phyloP scores from a whole-genome alignment of 2,113 vertebrate species.

The Aptenodytes forsteri region DNA sequence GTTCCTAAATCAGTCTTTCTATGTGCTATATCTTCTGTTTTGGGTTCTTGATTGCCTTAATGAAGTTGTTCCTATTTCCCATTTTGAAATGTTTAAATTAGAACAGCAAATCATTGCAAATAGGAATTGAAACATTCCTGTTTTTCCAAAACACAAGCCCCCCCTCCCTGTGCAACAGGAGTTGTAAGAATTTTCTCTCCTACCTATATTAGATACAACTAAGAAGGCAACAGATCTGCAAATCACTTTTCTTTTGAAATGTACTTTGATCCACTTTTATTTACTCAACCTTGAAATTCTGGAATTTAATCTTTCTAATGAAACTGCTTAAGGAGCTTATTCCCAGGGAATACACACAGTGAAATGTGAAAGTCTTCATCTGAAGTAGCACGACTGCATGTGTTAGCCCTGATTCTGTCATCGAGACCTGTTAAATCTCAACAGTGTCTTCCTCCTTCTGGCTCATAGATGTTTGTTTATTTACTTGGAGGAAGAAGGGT shows the following conservation, averaged over 20 bases:
- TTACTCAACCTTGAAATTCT: neutral
- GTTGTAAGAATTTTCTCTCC: neutral
- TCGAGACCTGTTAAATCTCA: neutral
- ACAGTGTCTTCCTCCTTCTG: neutral
- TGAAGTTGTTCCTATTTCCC: neutral
- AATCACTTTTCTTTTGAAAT: neutral
- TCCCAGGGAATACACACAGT: neutral
- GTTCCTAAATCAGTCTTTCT: neutral
- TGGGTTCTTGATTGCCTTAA: neutral
- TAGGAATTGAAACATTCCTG: too few species aligned
- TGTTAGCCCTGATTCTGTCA: neutral
- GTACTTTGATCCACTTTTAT: neutral
- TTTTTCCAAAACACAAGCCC: neutral
- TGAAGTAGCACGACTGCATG: accelerated
- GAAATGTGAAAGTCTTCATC: neutral
- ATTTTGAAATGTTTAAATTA: neutral
- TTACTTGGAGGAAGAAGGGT: neutral
- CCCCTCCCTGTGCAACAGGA: neutral
- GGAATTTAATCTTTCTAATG: neutral
- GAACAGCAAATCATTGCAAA: neutral
- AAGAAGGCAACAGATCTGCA: neutral
- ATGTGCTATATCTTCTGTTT: neutral
- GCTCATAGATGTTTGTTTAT: neutral
- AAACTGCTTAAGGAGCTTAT: neutral
- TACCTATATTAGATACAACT: neutral